A percentile compares a stretch with the other conserved stretches of the same genome.
Conservation (phyloP, 2,888 invertebrate species). For the Ornithoptera alexandrae region DNA sequence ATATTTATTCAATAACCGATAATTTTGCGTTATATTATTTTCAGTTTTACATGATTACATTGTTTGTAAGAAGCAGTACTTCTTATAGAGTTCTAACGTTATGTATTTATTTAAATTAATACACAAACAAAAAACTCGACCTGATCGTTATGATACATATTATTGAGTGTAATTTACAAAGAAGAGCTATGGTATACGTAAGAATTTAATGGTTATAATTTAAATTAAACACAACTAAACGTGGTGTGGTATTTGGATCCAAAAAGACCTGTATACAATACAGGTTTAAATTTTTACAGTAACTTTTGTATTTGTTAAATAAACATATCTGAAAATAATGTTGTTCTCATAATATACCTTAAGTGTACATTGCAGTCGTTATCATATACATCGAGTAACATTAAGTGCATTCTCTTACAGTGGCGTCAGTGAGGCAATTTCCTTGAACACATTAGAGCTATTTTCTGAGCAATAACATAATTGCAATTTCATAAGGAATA, state of each 20-base stretch:
- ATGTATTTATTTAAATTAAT: too few species aligned
- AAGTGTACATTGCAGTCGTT: conserved; percentile 1
- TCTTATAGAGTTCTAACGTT: too few species aligned
- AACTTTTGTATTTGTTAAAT: neutral
- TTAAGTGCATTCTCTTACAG: conserved; percentile 26
- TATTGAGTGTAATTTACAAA: too few species aligned
- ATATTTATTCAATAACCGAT: conserved; percentile 2
- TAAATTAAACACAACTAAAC: too few species aligned
- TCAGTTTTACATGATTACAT: neutral
- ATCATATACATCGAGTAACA: conserved; percentile 9
- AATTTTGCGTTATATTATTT: neutral
- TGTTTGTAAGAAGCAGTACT: too few species aligned
- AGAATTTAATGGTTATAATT: too few species aligned
- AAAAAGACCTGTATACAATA: too few species aligned
- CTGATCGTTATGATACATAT: too few species aligned
- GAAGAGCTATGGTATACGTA: too few species aligned
- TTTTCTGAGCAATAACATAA: conserved; percentile 24
- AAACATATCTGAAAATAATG: neutral
- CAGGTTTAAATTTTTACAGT: neutral
- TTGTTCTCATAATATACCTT: neutral
- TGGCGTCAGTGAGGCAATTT: conserved; percentile 26
- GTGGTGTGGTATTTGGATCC: too few species aligned
- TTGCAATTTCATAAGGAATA: conserved; percentile 11
- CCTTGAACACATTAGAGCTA: conserved; percentile 19
- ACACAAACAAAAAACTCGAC: too few species aligned